These are phyloP conservation scores for Galagoides demidoff DNA, from an alignment of 2,797 vertebrate species.

Conservation along the genomic window DNA sequence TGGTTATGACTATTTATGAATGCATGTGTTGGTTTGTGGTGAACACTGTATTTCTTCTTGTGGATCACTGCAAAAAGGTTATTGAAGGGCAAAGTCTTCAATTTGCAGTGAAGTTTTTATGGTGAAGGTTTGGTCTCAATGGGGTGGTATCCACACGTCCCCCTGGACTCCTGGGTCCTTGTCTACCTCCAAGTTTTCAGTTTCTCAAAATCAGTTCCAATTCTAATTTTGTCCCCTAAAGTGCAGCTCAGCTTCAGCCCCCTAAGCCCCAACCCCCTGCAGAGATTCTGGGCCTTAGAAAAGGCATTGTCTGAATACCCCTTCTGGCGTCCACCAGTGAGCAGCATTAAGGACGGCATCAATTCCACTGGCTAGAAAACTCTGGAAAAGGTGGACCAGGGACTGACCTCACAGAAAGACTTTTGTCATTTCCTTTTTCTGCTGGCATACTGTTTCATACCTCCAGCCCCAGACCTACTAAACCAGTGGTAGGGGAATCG, in stretches of 20 bases:
- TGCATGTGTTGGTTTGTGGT: neutral
- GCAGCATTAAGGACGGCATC: neutral
- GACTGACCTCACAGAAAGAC: neutral
- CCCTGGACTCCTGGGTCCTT: neutral
- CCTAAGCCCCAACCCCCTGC: too few relatives aligned
- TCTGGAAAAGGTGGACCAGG: neutral
- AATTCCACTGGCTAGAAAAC: neutral
- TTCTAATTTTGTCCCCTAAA: neutral
- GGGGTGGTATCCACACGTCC: neutral
- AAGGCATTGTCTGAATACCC: neutral
- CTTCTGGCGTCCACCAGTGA: rapidly evolving
- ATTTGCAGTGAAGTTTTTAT: neutral
- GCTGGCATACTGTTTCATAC: neutral
- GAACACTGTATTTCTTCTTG: neutral
- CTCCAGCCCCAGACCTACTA: neutral
- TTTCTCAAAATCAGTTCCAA: constrained; percentile 2
- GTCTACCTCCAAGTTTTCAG: neutral
- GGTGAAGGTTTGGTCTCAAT: rapidly evolving
- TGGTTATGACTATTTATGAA: neutral
- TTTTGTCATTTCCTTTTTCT: neutral
- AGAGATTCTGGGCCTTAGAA: neutral
- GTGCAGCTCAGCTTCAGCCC: neutral
- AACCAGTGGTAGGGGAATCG: neutral
- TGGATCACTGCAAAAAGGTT: neutral
- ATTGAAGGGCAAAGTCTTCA: neutral